A percentile compares a stretch with the other conserved stretches of the same genome.
phyloP scores from a whole-genome alignment of 2,113 vertebrate species.

The Daboia siamensis region DNA sequence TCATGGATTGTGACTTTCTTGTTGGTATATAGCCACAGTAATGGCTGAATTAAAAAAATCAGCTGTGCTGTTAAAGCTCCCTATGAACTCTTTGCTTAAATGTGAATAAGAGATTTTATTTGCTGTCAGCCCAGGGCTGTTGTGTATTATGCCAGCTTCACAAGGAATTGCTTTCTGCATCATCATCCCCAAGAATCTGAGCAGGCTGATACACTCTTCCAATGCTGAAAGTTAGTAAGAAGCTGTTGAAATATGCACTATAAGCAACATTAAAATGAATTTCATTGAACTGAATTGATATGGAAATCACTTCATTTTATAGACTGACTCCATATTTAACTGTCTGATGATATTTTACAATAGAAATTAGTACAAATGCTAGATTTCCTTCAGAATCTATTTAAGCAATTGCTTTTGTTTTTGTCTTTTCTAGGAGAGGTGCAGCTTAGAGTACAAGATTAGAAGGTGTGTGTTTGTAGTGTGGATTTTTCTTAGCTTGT shows the following conservation, averaged over 20 bases:
- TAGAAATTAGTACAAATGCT: background rate
- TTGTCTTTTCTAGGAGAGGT: background rate
- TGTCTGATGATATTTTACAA: background rate
- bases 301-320: slow-evolving; percentile 52
- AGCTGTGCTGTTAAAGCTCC: background rate
- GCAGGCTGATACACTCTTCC: slow-evolving; percentile 50
- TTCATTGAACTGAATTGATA: slow-evolving; percentile 49
- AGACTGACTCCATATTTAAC: slow-evolving; percentile 39
- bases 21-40: slow-evolving; percentile 23
- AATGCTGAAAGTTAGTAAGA: slow-evolving; percentile 43
- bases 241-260: slow-evolving; percentile 43
- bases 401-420: too few relatives aligned
- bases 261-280: slow-evolving; percentile 49
- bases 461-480: background rate
- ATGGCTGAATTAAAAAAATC: slow-evolving; percentile 28
- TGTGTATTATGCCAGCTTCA: slow-evolving; percentile 19
- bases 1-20: slow-evolving; percentile 9
- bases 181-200: slow-evolving; percentile 38
- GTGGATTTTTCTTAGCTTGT: background rate
- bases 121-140: background rate
- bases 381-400: slow-evolving; percentile 16
- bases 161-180: slow-evolving; percentile 50
- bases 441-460: background rate
- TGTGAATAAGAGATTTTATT: slow-evolving; percentile 37
- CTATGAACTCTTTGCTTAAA: slow-evolving; percentile 26